Evolutionary conservation across 2,113 vertebrate species (phyloP).

Genomic region (Megaceryle maxima): DNA sequence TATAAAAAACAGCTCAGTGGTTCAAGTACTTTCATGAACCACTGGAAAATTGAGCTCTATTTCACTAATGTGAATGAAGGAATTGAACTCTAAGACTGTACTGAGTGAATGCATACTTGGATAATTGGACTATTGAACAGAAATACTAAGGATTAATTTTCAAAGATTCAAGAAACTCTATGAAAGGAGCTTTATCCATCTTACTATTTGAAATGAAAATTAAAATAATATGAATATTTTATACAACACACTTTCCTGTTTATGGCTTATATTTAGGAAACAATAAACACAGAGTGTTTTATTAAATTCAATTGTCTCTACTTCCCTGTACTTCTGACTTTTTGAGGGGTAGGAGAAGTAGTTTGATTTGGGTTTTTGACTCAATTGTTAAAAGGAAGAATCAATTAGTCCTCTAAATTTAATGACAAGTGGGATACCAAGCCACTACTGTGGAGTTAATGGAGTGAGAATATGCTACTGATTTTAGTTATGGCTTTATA

Average conservation of each 20-base stretch:
- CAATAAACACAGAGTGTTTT: neutral
- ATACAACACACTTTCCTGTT: rapidly evolving
- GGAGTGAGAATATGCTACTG: neutral
- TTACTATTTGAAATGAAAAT: neutral
- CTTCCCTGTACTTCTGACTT: rapidly evolving
- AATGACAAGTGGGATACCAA: neutral
- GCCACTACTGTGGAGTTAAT: neutral
- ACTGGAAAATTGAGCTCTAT: neutral
- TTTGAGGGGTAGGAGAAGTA: rapidly evolving
- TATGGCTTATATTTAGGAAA: neutral
- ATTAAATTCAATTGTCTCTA: neutral
- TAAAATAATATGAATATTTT: neutral
- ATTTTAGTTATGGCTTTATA: neutral
- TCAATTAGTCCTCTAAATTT: neutral
- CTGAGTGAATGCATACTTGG: neutral
- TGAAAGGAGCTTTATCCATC: neutral
- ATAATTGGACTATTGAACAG: neutral
- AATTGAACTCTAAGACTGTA: neutral
- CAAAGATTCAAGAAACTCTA: neutral
- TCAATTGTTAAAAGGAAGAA: neutral
- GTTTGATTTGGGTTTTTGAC: neutral
- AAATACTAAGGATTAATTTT: neutral
- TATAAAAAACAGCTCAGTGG: neutral
- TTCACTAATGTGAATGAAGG: neutral
- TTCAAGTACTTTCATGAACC: neutral